Conservation (phyloP, 2,113 vertebrate genomes). For the Numida meleagris region DNA sequence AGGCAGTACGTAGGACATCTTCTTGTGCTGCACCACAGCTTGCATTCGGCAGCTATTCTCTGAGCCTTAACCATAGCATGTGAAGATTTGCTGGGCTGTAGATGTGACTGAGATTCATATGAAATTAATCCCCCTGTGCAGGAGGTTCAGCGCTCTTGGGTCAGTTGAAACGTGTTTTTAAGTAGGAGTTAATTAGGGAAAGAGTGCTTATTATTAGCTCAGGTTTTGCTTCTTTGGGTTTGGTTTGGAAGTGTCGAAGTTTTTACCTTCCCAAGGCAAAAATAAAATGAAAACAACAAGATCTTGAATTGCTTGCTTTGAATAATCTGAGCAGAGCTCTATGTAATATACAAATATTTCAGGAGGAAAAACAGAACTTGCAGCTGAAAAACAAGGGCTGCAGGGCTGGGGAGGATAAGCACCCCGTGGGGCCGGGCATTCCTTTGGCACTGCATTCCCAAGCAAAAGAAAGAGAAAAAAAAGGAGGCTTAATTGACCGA, state of each 20-base stretch:
- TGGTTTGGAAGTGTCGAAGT: neutral
- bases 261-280: conserved; percentile 42
- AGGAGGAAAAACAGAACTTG: neutral
- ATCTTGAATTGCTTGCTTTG: neutral
- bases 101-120: neutral
- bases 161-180: neutral
- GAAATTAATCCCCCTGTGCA: neutral
- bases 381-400: conserved; percentile 63
- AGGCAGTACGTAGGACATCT: neutral
- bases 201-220: neutral
- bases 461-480: conserved; percentile 18
- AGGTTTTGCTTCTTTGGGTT: conserved; percentile 45
- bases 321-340: conserved; percentile 51
- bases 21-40: neutral
- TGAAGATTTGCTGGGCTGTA: neutral
- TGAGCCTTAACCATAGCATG: neutral
- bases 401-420: neutral
- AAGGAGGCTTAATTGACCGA: conserved; percentile 60
- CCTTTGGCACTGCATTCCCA: conserved; percentile 44
- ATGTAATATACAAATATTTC: conserved; percentile 36
- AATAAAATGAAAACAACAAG: conserved; percentile 27
- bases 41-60: neutral
- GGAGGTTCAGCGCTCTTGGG: neutral
- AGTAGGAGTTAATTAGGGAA: neutral
- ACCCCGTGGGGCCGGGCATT: conserved; percentile 23